Evolutionary conservation across 1,140 invertebrate species (phyloP).

Genomic region (Camponotus pennsylvanicus): DNA sequence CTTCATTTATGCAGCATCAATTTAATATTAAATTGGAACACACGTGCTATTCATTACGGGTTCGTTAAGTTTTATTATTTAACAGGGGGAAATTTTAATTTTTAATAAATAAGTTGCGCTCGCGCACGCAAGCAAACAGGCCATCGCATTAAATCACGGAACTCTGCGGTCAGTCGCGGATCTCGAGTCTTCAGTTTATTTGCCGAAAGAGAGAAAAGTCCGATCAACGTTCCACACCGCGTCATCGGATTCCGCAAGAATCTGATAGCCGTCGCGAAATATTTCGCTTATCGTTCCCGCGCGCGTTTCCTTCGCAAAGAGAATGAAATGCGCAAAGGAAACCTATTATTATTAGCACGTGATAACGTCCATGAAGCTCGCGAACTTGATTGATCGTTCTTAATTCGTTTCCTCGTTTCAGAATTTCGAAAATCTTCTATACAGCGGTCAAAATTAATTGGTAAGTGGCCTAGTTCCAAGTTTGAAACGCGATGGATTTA

Average conservation of each 20-base stretch:
- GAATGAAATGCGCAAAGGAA: constrained; percentile 19
- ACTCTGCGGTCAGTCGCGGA: constrained; percentile 22
- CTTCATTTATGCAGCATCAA: background rate
- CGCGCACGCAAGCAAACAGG: constrained; percentile 25
- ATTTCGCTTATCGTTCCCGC: constrained; percentile 49
- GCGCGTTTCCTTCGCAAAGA: constrained; percentile 12
- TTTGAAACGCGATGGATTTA: constrained; percentile 2
- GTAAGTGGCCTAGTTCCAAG: constrained; percentile 8
- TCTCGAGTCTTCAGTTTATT: constrained; percentile 42
- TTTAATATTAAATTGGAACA: constrained; percentile 6
- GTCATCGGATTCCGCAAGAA: constrained; percentile 77
- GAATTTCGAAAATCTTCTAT: constrained; percentile 4
- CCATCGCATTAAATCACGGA: constrained; percentile 48
- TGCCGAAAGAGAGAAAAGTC: constrained; percentile 35
- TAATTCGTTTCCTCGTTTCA: background rate
- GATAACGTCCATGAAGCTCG: constrained; percentile 12
- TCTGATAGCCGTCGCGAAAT: constrained; percentile 69
- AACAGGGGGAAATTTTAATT: constrained; percentile 1
- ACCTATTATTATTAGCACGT: constrained; percentile 18
- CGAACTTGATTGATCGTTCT: constrained; percentile 39
- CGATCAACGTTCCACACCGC: constrained; percentile 65
- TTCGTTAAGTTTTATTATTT: constrained; percentile 37
- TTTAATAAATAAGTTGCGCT: background rate
- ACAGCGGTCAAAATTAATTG: background rate
- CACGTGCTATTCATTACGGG: background rate